phyloP scores from a whole-genome alignment of 2,113 vertebrate genomes.

The Dipodomys ordii region DNA sequence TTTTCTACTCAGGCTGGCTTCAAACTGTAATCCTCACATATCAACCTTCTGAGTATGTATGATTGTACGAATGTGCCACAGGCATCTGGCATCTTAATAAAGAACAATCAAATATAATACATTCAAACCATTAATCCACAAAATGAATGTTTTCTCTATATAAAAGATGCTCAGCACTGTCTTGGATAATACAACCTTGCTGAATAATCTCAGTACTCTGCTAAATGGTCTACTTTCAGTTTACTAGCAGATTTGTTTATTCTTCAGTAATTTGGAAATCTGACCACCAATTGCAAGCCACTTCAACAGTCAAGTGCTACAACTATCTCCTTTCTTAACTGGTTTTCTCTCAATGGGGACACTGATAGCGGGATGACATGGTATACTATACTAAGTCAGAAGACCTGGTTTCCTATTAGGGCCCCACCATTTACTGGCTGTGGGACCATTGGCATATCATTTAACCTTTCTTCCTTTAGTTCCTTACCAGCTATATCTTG shows the following conservation, averaged over 20 bases:
- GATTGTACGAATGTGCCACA: too few species aligned
- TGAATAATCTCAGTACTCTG: not conserved
- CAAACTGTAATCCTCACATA: too few species aligned
- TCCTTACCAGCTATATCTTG: not conserved
- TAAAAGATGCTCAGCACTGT: not conserved
- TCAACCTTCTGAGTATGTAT: too few species aligned
- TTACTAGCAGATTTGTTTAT: not conserved
- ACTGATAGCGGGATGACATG: not conserved
- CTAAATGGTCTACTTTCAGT: not conserved
- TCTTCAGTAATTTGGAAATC: conserved; percentile 18
- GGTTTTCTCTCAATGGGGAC: not conserved
- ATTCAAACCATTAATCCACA: conserved; percentile 9
- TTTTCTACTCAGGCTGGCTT: too few species aligned
- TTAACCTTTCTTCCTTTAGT: not conserved
- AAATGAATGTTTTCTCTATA: conserved; percentile 19
- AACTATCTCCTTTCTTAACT: not conserved
- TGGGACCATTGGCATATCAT: not conserved
- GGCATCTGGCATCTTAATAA: not conserved
- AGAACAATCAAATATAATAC: not conserved
- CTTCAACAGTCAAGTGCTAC: not conserved
- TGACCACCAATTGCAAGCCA: conserved; percentile 15
- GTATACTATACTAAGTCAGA: not conserved
- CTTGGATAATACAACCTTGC: not conserved
- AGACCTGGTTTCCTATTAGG: not conserved
- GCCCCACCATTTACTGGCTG: not conserved